These are phyloP conservation scores for Blennius ocellaris DNA, from an alignment of 2,113 vertebrate species.

Conservation along the genomic window DNA sequence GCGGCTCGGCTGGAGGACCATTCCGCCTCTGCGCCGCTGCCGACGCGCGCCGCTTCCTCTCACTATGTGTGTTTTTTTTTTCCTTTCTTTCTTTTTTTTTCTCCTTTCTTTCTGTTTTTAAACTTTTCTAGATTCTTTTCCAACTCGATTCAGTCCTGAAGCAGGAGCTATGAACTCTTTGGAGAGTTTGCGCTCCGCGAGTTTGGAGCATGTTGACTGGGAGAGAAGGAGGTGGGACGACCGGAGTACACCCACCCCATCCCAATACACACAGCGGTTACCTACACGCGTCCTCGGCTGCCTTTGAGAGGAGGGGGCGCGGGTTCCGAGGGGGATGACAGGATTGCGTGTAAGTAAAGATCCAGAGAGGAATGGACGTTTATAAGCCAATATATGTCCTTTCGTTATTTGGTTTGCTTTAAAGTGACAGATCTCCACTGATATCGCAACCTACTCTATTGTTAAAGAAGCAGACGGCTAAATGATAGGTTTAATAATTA, in stretches of 20 bases:
- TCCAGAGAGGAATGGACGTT: no score
- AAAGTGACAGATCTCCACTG: no score
- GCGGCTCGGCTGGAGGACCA: constrained; percentile 68
- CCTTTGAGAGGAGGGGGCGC: constrained; percentile 62
- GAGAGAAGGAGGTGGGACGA: constrained; percentile 75
- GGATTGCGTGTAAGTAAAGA: constrained; percentile 22
- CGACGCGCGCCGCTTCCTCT: constrained; percentile 25
- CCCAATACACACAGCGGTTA: constrained; percentile 2
- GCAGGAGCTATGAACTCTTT: constrained; percentile 49
- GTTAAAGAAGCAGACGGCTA: no score
- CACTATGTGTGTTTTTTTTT: not conserved
- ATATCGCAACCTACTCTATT: no score
- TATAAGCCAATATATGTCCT: no score
- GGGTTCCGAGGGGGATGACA: constrained; percentile 66
- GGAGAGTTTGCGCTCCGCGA: constrained; percentile 74
- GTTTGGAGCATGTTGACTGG: constrained; percentile 73
- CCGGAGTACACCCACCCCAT: constrained; percentile 37
- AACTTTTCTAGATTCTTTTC: constrained; percentile 22
- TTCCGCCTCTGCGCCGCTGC: constrained; percentile 74
- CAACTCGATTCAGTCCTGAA: constrained; percentile 27
- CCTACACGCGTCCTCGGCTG: constrained; percentile 25
- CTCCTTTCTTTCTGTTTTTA: not conserved
- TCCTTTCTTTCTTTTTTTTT: not conserved
- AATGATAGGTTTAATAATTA: no score
- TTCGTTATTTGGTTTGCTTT: no score